These are phyloP conservation scores for Dromiciops gliroides DNA, from an alignment of 2,113 vertebrate genomes.

Conservation along the genomic window DNA sequence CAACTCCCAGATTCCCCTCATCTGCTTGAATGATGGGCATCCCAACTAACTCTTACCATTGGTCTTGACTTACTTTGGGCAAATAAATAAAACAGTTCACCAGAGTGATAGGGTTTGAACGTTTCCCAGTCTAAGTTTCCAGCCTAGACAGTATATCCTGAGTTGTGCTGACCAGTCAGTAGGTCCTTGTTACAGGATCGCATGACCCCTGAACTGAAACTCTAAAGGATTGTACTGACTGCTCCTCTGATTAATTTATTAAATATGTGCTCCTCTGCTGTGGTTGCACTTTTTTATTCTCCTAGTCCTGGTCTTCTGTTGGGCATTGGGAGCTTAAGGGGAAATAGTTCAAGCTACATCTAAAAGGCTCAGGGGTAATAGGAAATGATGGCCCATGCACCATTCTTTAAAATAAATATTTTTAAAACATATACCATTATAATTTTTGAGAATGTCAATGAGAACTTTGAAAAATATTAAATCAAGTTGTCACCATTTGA, in stretches of 20 bases:
- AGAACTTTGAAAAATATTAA: neutral
- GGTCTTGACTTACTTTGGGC: constrained; percentile 18
- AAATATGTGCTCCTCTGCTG: neutral
- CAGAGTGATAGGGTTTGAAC: neutral
- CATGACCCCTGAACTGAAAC: neutral
- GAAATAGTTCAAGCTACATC: neutral
- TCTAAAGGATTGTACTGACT: neutral
- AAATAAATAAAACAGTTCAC: constrained; percentile 3
- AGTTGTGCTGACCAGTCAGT: neutral
- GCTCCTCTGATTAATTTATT: neutral
- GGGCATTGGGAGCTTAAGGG: neutral
- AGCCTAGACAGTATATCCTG: neutral
- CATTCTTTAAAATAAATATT: neutral
- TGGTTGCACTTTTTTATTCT: neutral
- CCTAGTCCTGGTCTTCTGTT: neutral
- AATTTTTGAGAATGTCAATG: neutral
- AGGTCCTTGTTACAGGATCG: neutral
- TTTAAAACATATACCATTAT: neutral
- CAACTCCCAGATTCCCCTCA: neutral
- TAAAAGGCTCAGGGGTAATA: neutral
- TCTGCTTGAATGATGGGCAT: constrained; percentile 6
- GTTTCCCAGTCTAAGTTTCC: neutral
- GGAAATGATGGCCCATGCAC: neutral
- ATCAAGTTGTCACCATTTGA: neutral
- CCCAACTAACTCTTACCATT: neutral